Evolutionary conservation across 2,113 vertebrate genomes (phyloP), one percentile per base, ranked within the genome.

Genomic region (Boulengeromyrus knoepffleri): DNA sequence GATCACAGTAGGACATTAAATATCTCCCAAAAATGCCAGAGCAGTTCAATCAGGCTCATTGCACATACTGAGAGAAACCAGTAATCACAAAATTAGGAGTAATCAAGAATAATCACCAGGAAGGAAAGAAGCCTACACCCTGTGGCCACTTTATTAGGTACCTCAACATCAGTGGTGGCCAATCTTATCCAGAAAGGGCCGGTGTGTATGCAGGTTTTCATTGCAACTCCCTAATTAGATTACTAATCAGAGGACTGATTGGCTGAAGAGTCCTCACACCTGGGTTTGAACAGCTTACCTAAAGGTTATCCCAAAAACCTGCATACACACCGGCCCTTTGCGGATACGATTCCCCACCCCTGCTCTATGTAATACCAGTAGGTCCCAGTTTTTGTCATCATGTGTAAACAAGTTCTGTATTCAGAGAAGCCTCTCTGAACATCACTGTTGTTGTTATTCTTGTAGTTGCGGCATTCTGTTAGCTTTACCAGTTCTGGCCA

Each of bases 1-100:
- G 89, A 27, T 93, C 93, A 31, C 49, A 45, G 36, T 7, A 42
- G 1, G 3, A 27, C 10, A 31, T 56, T 9, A 87, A 8, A 46
- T 39, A 49, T 56, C 45, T 12, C 10, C 12, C 49, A 21, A 50
- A 27, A 52, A 10, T 53, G 10, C 10, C 4, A 0, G 2, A 12
- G 5, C 27, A 36, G 49, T 87, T 87, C 15, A 27, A 31, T 87
- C 24, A 87, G 85, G 24, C n/a, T 47, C 4, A 19, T 27, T 52
- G 24, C 49, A 13, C 31, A 50, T 10, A 46, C 42, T 85, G 39
- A 39, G 39, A 42, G 45, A 85, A 47, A 47, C 83, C 45, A 70
- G 62, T 31, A 70, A 70, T 70, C 62, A 70, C 10, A 13, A 70
- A 70, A 70, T 31, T 10, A 70, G 27, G 62, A 70, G 62, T 84